A percentile compares a stretch with the other conserved stretches of the same genome.
Evolutionary conservation across 1,140 invertebrate species (phyloP).

Genomic region (Thalassaphorura encarpata): DNA sequence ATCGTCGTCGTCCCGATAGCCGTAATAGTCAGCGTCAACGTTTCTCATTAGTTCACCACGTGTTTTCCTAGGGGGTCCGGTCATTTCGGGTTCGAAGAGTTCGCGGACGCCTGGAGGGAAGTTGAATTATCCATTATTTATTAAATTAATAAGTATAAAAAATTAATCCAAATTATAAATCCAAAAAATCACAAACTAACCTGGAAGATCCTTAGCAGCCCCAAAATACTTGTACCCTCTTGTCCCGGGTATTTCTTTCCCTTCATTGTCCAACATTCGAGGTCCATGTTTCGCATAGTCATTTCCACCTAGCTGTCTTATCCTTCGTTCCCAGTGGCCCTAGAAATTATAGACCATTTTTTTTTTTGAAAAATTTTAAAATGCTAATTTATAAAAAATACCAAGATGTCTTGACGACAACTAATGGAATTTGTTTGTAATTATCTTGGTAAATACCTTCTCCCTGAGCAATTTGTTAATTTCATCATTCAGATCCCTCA

Average conservation of each 20-base stretch:
- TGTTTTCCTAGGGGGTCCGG: slow-evolving; percentile 75
- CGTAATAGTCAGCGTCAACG: slow-evolving; percentile 97
- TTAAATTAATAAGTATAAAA: slow-evolving; percentile 10
- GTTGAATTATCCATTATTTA: too few species aligned
- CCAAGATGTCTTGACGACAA: background rate
- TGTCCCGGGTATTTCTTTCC: slow-evolving; percentile 94
- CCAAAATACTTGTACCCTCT: slow-evolving; percentile 99
- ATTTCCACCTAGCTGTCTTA: slow-evolving; percentile 86
- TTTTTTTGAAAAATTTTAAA: background rate
- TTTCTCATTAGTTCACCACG: slow-evolving; percentile 95
- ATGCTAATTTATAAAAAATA: background rate
- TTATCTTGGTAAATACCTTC: too few species aligned
- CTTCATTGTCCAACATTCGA: slow-evolving; percentile 90
- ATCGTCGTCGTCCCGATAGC: slow-evolving; percentile 97
- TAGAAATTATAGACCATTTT: slow-evolving; percentile 14
- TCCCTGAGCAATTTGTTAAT: slow-evolving; percentile 96
- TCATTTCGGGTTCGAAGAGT: slow-evolving; percentile 74
- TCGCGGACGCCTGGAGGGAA: slow-evolving; percentile 79
- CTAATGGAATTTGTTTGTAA: too few species aligned
- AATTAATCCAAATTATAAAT: background rate
- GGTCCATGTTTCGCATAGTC: slow-evolving; percentile 88
- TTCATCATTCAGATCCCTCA: slow-evolving; percentile 97
- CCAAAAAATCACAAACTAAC: slow-evolving; percentile 35
- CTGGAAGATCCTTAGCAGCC: slow-evolving; percentile 94
- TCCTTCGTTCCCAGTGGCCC: slow-evolving; percentile 95